Evolutionary conservation across 1,140 invertebrate species (phyloP).

Genomic region (Saccostrea cuccullata): DNA sequence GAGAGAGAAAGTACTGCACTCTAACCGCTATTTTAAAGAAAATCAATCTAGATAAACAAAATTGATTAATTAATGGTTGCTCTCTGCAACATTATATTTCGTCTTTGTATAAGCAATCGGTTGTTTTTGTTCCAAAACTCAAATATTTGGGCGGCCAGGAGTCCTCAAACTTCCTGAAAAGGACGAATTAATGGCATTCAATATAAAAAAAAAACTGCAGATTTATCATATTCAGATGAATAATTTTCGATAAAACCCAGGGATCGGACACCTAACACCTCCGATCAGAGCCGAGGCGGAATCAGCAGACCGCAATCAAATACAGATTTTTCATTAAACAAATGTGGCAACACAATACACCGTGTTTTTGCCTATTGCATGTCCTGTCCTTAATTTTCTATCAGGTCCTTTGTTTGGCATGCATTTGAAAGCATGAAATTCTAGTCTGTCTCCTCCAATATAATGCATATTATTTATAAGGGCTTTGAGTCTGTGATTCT

Average conservation of each 20-base stretch:
- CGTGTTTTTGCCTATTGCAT: not conserved
- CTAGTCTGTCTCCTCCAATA: not conserved
- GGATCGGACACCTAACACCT: not conserved
- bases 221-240: constrained; percentile 23
- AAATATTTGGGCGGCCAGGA: constrained; percentile 29
- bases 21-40: constrained; percentile 12
- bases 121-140: constrained; percentile 25
- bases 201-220: not conserved
- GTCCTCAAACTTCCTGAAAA: constrained; percentile 23
- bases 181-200: constrained; percentile 19
- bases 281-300: not conserved
- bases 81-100: not conserved
- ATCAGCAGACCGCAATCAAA: constrained; percentile 25
- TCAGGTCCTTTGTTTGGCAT: constrained; percentile 13
- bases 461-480: not conserved
- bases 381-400: constrained; percentile 6
- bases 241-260: constrained; percentile 9
- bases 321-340: constrained; percentile 26
- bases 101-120: constrained; percentile 1
- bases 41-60: constrained; percentile 17
- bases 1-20: constrained; percentile 34
- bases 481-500: not conserved
- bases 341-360: not conserved
- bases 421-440: constrained; percentile 11
- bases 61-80: constrained; percentile 29